phyloP scores from a whole-genome alignment of 2,888 invertebrate genomes.

The Lydus trimaculatus region DNA sequence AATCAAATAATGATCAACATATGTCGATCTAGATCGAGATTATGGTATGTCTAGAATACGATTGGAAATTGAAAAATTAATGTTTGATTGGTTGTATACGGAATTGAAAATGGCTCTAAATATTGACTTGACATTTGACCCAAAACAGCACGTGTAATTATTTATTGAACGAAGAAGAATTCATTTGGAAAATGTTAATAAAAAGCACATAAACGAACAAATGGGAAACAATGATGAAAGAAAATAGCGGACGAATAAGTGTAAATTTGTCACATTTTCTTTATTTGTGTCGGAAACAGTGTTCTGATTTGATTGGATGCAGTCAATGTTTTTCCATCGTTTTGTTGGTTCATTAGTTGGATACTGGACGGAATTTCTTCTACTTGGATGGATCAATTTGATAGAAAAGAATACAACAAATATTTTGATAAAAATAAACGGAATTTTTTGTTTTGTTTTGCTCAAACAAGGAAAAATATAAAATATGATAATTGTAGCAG shows the following conservation, averaged over 20 bases:
- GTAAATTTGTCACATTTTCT: constrained; percentile 34
- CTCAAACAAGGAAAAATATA: too few relatives aligned
- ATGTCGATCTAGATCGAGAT: neutral
- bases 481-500: too few relatives aligned
- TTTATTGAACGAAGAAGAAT: neutral
- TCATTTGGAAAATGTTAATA: neutral
- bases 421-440: neutral
- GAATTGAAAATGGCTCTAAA: neutral
- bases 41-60: neutral
- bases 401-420: neutral
- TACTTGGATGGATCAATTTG: neutral
- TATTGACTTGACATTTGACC: neutral
- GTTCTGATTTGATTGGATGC: constrained; percentile 36
- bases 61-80: neutral
- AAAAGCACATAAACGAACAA: neutral
- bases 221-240: neutral
- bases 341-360: constrained; percentile 33
- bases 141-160: neutral
- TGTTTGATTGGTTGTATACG: neutral
- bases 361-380: constrained; percentile 3
- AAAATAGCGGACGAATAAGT: constrained; percentile 30
- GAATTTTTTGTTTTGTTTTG: neutral
- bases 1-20: too few relatives aligned
- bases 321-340: constrained; percentile 22
- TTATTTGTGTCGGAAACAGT: constrained; percentile 34